Percentiles rank a stretch among this genome's conserved stretches.
phyloP scores from a whole-genome alignment of 2,888 invertebrate genomes.

The Calameuta filiformis region DNA sequence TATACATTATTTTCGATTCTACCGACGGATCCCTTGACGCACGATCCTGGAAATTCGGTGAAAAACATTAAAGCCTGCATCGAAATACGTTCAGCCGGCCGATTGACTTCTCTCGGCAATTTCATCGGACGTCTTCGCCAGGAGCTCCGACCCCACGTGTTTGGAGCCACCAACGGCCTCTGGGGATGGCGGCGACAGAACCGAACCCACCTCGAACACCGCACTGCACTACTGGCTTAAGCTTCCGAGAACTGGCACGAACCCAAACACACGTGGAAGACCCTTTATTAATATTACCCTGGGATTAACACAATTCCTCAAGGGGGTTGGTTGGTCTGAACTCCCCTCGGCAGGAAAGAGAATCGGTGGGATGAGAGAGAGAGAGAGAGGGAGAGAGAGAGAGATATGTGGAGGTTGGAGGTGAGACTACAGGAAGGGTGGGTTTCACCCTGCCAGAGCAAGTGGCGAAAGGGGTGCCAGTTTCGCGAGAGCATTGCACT shows the following conservation, averaged over 20 bases:
- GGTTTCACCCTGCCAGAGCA: not conserved
- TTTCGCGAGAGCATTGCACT: constrained; percentile 29
- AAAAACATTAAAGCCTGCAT: too few species aligned
- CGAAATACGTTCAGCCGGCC: too few species aligned
- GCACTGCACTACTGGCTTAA: not conserved
- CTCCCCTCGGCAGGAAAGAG: too few species aligned
- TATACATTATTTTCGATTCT: too few species aligned
- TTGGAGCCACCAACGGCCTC: too few species aligned
- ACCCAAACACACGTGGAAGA: constrained; percentile 29
- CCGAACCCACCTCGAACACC: too few species aligned
- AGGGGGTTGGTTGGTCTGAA: not conserved
- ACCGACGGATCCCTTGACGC: too few species aligned
- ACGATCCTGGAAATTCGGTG: too few species aligned
- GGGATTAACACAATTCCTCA: constrained; percentile 5
- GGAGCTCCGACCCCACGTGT: too few species aligned
- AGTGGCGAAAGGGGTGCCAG: constrained; percentile 8
- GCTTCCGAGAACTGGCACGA: constrained; percentile 26
- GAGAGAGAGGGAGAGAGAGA: constrained; percentile 14
- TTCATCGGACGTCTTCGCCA: too few species aligned
- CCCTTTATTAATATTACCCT: constrained; percentile 20
- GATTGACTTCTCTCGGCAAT: too few species aligned
- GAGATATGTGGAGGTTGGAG: not conserved
- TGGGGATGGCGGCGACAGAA: too few species aligned
- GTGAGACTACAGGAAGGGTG: constrained; percentile 7
- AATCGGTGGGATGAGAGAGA: constrained; percentile 8